Base-by-base conservation (phyloP, 2,888 invertebrate genomes). In the Acanthosoma haemorrhoidale region DNA sequence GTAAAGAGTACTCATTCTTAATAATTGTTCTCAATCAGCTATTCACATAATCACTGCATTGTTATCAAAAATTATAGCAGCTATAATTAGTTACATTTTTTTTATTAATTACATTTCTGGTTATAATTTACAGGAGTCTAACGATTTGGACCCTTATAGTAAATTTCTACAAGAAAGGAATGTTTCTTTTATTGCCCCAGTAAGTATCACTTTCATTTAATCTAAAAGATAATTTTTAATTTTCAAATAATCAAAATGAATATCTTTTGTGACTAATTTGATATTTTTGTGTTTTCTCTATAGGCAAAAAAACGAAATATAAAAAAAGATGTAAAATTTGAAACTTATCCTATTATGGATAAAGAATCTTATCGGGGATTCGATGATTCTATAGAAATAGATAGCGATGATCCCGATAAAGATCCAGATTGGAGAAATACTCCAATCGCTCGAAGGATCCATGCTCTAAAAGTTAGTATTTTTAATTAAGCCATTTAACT, bases 341-440 rank as follows among this genome's bases (percentile, higher is more conserved):
- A 51, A 38, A 64, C 43, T n/a, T 67, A 32, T 25, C 11, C 67
- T 21, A 29, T 71, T 16, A 29, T 51, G 21, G 67, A 59, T 70
- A 61, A 69, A 38, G 71, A 71, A 13, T 38, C 58, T 1, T 32
- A 60, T 13, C 59, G 41, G 29, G 70, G 29, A 36, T 61, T 63
- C 34, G 70, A 63, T 36, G 64, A 63, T 43, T 57, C 67, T 16
- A 21, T 80, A 0, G 78, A 78, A 15, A 80, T 73, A 0, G 75
- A 72, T 11, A 66, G 70, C 8, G 82, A 83, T 74, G 81, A 84
- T 74, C 63, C 76, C 1, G 76, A 78, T 32, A 80, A 80, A 4
- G 89, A 90, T 78, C 89, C 89, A 0, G 89, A 90, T 76, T 90
- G 89, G 89, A 80, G 80, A 36, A 84, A 84, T 39, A 89, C 89